A percentile compares a stretch with the other conserved stretches of the same genome.
Evolutionary conservation across 2,113 vertebrate species (phyloP).

Genomic region (Rostratula benghalensis): DNA sequence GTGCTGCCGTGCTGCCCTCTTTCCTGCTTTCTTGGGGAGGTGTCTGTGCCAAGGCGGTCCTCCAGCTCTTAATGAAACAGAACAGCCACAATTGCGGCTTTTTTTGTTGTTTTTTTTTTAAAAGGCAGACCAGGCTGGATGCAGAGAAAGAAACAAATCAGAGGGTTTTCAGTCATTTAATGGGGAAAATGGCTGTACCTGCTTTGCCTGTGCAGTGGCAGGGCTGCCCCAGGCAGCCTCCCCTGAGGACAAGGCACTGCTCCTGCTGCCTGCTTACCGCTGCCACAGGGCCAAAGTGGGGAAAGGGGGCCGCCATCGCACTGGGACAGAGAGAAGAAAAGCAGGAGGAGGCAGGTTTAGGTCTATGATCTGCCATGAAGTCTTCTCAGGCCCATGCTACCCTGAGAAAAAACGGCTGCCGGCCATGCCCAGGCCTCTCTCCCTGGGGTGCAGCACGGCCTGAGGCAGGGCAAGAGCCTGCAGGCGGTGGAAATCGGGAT

Average conservation of each 20-base stretch:
- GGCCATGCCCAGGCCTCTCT: not conserved
- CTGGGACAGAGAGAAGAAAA: not conserved
- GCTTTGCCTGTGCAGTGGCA: no score
- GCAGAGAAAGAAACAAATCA: not conserved
- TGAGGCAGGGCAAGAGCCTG: not conserved
- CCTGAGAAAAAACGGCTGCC: not conserved
- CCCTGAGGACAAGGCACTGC: rapidly evolving
- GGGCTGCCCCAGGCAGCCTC: not conserved
- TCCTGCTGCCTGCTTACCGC: rapidly evolving
- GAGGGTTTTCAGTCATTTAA: not conserved
- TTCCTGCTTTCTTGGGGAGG: no score
- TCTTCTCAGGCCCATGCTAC: rapidly evolving
- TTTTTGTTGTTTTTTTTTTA: not conserved
- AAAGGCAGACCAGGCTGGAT: not conserved
- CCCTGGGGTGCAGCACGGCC: rapidly evolving
- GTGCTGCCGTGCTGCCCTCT: rapidly evolving
- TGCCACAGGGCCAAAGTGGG: rapidly evolving
- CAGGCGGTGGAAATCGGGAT: rapidly evolving
- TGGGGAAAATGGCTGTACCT: not conserved
- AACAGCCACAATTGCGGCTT: not conserved
- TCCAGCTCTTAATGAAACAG: not conserved
- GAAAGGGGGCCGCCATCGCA: rapidly evolving
- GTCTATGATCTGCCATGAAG: not conserved
- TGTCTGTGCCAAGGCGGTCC: rapidly evolving
- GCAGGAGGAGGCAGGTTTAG: not conserved